Conservation (phyloP, 2,797 vertebrate species). For the Uromys caudimaculatus region DNA sequence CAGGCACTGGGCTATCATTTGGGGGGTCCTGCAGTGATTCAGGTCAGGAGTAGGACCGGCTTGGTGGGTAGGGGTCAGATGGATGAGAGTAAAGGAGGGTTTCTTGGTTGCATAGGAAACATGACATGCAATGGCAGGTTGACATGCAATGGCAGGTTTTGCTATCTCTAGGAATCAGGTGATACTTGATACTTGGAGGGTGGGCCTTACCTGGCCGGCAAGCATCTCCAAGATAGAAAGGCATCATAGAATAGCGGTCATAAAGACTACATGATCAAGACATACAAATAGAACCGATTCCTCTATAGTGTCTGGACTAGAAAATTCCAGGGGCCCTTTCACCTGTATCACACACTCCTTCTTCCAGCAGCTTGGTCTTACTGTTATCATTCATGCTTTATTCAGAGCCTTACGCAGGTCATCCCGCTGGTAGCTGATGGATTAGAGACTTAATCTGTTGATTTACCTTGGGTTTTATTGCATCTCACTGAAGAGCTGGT, state of each 20-base stretch:
- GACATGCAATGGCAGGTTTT: neutral
- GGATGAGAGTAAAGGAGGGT: neutral
- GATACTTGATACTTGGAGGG: neutral
- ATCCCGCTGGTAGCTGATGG: neutral
- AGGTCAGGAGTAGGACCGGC: neutral
- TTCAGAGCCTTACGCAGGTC: neutral
- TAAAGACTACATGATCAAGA: neutral
- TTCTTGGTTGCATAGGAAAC: neutral
- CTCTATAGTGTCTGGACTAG: neutral
- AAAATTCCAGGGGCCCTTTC: neutral
- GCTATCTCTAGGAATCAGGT: neutral
- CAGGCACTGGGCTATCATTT: neutral
- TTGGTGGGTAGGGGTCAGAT: neutral
- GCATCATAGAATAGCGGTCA: neutral
- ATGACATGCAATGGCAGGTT: neutral
- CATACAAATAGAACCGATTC: neutral
- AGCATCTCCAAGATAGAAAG: neutral
- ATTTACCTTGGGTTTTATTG: neutral
- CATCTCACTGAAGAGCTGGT: neutral
- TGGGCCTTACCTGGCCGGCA: neutral
- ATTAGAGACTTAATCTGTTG: neutral
- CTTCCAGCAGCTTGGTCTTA: neutral
- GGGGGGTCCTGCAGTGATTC: neutral
- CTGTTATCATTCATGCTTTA: neutral
- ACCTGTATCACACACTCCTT: accelerated